These are phyloP conservation scores for Rhynchomys soricoides DNA, from an alignment of 2,113 vertebrate species.

Conservation along the genomic window DNA sequence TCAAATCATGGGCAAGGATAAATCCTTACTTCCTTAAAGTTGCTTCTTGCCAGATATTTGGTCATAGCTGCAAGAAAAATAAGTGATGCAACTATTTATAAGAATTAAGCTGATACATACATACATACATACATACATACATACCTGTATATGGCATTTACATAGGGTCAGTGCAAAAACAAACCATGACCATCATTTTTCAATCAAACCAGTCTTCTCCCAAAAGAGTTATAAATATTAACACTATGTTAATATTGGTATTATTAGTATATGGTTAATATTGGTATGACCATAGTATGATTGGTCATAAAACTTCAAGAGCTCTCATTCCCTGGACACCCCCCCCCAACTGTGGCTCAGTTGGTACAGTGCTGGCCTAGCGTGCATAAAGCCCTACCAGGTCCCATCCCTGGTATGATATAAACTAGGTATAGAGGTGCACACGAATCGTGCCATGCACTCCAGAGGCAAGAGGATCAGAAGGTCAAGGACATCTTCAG, in stretches of 20 bases:
- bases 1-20: not conserved
- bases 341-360: not conserved
- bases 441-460: not conserved
- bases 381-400: not conserved
- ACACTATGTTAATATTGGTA: no score
- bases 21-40: not conserved
- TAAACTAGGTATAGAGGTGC: not conserved
- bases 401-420: not conserved
- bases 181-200: not conserved
- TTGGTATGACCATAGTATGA: no score
- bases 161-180: not conserved
- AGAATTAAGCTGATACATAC: not conserved
- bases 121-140: no score
- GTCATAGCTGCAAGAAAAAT: not conserved
- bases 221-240: not conserved
- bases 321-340: not conserved
- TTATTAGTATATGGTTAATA: no score
- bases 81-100: not conserved
- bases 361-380: not conserved
- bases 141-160: not conserved
- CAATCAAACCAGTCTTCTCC: not conserved
- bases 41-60: not conserved
- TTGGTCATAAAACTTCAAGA: not conserved
- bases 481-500: not conserved
- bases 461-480: not conserved